Conservation (phyloP, 2,888 invertebrate species). For the Trissoscelio sp. region DNA sequence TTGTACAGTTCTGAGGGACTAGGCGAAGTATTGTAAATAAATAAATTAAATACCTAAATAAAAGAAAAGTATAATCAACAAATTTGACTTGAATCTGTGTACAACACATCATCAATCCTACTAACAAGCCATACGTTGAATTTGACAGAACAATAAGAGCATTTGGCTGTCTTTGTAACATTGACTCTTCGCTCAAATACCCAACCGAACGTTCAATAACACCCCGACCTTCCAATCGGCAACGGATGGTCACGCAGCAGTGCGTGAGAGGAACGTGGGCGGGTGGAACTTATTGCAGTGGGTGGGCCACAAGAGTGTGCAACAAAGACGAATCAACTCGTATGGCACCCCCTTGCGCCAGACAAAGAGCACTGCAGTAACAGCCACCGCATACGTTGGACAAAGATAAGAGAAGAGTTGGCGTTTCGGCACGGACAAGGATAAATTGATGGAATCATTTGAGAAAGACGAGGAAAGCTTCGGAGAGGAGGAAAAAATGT, state of each 20-base stretch:
- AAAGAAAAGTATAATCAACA: too few species aligned
- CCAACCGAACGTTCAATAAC: conserved; percentile 68
- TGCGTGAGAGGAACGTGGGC: conserved; percentile 78
- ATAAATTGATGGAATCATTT: neutral
- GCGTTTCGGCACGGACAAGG: conserved; percentile 12
- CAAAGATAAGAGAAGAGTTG: conserved; percentile 22
- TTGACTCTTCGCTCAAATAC: conserved; percentile 55
- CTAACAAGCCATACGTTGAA: conserved; percentile 51
- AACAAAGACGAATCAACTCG: conserved; percentile 59
- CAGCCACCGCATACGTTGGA: conserved; percentile 31
- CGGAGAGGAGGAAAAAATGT: conserved; percentile 12
- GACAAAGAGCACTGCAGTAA: conserved; percentile 41
- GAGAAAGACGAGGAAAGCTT: conserved; percentile 6
- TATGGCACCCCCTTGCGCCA: conserved; percentile 41
- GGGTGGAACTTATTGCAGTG: conserved; percentile 78
- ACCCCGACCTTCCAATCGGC: conserved; percentile 76
- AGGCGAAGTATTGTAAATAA: too few species aligned
- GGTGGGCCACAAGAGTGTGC: conserved; percentile 71
- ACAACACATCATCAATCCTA: conserved; percentile 41
- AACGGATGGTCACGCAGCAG: conserved; percentile 76
- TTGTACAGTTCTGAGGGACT: too few species aligned
- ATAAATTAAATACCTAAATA: too few species aligned
- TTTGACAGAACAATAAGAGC: conserved; percentile 61
- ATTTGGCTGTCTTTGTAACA: conserved; percentile 54
- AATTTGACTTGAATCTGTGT: too few species aligned